Conservation (phyloP, 2,797 vertebrate genomes). For the Chiloscyllium punctatum region DNA sequence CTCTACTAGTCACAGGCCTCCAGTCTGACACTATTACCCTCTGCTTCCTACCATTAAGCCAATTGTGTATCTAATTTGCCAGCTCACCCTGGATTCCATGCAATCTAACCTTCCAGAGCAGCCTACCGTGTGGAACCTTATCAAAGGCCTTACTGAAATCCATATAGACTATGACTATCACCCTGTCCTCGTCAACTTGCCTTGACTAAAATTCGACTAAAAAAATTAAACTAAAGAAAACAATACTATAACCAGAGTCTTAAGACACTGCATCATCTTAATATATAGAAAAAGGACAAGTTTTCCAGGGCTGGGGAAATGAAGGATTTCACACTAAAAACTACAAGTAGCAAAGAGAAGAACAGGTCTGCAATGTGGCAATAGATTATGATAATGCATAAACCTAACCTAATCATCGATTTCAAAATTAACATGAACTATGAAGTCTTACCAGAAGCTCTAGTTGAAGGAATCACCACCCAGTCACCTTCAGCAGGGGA, state of each 20-base stretch:
- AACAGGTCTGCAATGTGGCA: neutral
- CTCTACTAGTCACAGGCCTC: too few species aligned
- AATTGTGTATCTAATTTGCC: too few species aligned
- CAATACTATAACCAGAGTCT: neutral
- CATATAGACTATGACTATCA: too few species aligned
- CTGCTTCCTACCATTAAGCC: too few species aligned
- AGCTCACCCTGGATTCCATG: too few species aligned
- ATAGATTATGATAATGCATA: neutral
- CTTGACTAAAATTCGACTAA: too few species aligned
- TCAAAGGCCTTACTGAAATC: too few species aligned
- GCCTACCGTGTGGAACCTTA: too few species aligned
- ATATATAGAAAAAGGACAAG: neutral
- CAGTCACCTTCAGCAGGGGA: slow-evolving; percentile 81
- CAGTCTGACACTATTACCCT: too few species aligned
- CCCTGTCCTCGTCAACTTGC: too few species aligned
- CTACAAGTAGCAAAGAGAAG: neutral
- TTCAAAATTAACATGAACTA: neutral
- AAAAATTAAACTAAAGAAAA: neutral
- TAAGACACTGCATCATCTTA: neutral
- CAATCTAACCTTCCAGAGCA: too few species aligned
- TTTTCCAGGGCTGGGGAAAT: neutral
- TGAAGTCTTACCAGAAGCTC: slow-evolving; percentile 75
- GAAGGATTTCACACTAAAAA: too few species aligned
- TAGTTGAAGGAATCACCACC: slow-evolving; percentile 78
- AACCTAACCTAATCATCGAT: neutral